Evolutionary conservation across 2,888 invertebrate species (phyloP), one percentile per base, ranked within the genome.

Genomic region (Prosopocoilus inquinatus): DNA sequence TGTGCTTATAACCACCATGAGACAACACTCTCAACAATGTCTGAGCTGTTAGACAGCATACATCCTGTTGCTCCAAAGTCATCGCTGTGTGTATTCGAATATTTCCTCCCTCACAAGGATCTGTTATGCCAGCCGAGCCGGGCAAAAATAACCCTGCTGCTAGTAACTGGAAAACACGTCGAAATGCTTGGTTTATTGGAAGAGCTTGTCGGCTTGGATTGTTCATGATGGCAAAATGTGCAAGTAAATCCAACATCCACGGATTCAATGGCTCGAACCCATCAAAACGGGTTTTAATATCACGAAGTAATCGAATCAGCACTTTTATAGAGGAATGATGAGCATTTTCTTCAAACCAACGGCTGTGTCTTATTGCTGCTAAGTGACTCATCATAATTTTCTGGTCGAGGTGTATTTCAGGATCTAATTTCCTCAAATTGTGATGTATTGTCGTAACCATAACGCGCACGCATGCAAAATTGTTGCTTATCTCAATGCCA

Each of bases 261-360:
- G 96, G 94, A 1, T 93, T 93, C 7, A 99, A 81, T 1, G 95
- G 90, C 58, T 91, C 86, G 57, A 98, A 86, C 0, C 96, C 96
- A 60, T 90, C 86, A 79, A 95, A 97, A 11, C 98, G 85, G 50
- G 85, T 85, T 66, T 92, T 87, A 69, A 98, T 83, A 80, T 98
- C 98, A 59, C 96, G 86, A n/a, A 99, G 80, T 16, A 99, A 82
- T 1, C 98, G 86, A 65, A 98, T 96, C 9, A 99, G 78, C 2
- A 64, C 84, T 82, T 96, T 96, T 57, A 97, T 94, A 15, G 94
- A 94, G 3, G 96, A 96, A 76, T 97, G 96, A 73, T 94, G 95
- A 0, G 95, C 96, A 71, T 96, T 96, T 75, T 97, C 97, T 73
- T 97, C 97, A 75, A 97, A 97, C 98, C 98, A 99, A 28, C 96